These are phyloP conservation scores for Drosophila quasianomalipes DNA, from an alignment of 2,888 invertebrate genomes.

Conservation along the genomic window DNA sequence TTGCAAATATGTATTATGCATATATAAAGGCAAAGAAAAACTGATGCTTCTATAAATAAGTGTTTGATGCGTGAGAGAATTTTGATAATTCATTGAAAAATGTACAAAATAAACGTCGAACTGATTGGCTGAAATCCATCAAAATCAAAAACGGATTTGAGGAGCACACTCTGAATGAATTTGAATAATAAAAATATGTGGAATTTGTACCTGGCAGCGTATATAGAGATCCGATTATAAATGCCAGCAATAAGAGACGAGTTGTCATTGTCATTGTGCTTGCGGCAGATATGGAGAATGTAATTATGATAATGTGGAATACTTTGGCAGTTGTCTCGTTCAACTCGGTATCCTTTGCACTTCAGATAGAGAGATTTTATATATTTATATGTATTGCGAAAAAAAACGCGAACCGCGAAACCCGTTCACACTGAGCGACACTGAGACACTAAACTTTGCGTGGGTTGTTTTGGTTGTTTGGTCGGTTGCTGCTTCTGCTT, in stretches of 20 bases:
- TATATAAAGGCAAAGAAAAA: slow-evolving; percentile 21
- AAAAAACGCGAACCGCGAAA: slow-evolving; percentile 37
- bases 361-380: slow-evolving; percentile 6
- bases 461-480: slow-evolving; percentile 56
- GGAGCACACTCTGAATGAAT: slow-evolving; percentile 7
- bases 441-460: slow-evolving; percentile 68
- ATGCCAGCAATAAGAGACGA: slow-evolving; percentile 57
- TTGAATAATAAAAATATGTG: neutral
- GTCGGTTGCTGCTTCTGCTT: slow-evolving; percentile 32
- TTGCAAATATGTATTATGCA: slow-evolving; percentile 25
- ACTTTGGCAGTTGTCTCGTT: slow-evolving; percentile 1
- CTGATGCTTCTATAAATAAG: slow-evolving; percentile 29
- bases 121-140: slow-evolving; percentile 6
- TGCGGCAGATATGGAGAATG: slow-evolving; percentile 23
- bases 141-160: slow-evolving; percentile 35
- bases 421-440: slow-evolving; percentile 65
- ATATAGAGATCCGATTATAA: slow-evolving; percentile 57
- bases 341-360: slow-evolving; percentile 39
- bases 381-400: slow-evolving; percentile 8
- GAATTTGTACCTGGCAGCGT: slow-evolving; percentile 58
- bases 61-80: slow-evolving; percentile 21
- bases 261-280: slow-evolving; percentile 57
- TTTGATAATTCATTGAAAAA: slow-evolving; percentile 20
- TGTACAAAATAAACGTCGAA: slow-evolving; percentile 19
- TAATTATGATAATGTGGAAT: slow-evolving; percentile 25